Percentiles rank a stretch among this genome's conserved stretches.
These are phyloP conservation scores for Subacronicta megacephala DNA, from an alignment of 2,888 invertebrate genomes.

Conservation along the genomic window DNA sequence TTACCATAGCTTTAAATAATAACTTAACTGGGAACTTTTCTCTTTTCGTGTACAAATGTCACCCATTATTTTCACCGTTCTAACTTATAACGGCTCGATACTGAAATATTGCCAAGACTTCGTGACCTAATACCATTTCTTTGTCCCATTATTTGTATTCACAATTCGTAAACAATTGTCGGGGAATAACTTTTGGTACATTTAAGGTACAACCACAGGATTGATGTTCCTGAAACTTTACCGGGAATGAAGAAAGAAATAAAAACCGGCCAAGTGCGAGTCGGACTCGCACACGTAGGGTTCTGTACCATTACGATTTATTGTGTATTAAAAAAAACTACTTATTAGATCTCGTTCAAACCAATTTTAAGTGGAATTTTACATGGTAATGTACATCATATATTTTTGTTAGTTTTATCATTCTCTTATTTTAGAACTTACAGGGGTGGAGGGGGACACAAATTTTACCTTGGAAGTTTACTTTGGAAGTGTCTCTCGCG, in stretches of 20 bases:
- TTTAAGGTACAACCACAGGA: constrained; percentile 46
- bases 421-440: too few species aligned
- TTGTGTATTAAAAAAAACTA: too few species aligned
- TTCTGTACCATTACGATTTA: too few species aligned
- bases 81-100: constrained; percentile 7
- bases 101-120: constrained; percentile 21
- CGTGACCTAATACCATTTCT: constrained; percentile 39
- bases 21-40: constrained; percentile 20
- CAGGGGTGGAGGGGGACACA: too few species aligned
- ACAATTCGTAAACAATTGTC: constrained; percentile 58
- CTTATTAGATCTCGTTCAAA: too few species aligned
- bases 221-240: constrained; percentile 49
- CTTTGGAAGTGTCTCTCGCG: too few species aligned
- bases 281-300: too few species aligned
- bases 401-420: too few species aligned
- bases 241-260: constrained; percentile 28
- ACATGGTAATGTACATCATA: too few species aligned
- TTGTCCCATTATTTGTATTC: constrained; percentile 60
- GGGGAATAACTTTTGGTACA: constrained; percentile 53
- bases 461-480: too few species aligned
- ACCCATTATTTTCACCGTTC: constrained; percentile 22
- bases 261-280: too few species aligned
- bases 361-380: too few species aligned
- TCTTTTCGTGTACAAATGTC: constrained; percentile 2
- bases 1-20: not conserved